Evolutionary conservation across 64 coral and sea anemone genomes (phyloP).

Genomic region (Orbicella faveolata): DNA sequence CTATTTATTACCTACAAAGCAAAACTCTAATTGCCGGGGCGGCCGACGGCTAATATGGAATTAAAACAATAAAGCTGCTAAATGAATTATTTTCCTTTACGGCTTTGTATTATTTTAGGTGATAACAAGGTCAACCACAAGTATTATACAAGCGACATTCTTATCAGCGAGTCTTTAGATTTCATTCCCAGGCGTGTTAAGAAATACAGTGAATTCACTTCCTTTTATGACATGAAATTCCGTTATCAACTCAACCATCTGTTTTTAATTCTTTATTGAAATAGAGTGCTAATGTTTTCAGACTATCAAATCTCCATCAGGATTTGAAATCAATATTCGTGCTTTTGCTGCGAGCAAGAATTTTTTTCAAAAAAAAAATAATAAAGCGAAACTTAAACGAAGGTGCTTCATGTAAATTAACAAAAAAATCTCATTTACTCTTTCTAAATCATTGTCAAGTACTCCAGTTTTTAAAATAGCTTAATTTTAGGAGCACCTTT

Average conservation of each 20-base stretch:
- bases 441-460: too few relatives aligned
- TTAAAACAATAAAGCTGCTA: not conserved
- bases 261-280: not conserved
- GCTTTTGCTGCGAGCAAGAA: too few relatives aligned
- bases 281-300: not conserved
- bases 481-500: too few relatives aligned
- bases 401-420: too few relatives aligned
- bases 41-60: not conserved
- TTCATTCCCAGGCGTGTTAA: not conserved
- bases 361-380: too few relatives aligned
- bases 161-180: not conserved
- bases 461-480: too few relatives aligned
- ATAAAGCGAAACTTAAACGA: too few relatives aligned
- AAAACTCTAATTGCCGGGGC: not conserved
- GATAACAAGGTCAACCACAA: constrained; percentile 3
- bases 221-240: not conserved
- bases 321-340: not conserved
- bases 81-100: constrained; percentile 23
- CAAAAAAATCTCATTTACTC: too few relatives aligned
- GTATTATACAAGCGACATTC: not conserved
- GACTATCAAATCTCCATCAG: not conserved
- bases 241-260: not conserved
- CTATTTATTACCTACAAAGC: not conserved
- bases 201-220: not conserved
- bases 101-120: constrained; percentile 11